phyloP scores from a whole-genome alignment of 2,797 vertebrate species.

The Chrosomus eos region DNA sequence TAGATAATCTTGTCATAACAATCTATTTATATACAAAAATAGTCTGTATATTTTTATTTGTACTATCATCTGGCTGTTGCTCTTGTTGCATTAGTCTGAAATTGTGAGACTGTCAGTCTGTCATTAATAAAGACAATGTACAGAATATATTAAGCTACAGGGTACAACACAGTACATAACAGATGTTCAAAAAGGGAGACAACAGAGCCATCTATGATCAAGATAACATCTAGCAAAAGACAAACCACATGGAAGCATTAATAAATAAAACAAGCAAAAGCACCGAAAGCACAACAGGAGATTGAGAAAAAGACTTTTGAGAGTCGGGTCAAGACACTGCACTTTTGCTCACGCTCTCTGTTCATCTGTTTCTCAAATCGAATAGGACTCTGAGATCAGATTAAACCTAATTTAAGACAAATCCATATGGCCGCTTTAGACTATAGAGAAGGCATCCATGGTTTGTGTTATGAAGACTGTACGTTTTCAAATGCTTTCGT shows the following conservation, averaged over 20 bases:
- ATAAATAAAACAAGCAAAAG: slow-evolving; percentile 33
- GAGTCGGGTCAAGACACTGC: slow-evolving; percentile 24
- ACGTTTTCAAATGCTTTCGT: not conserved
- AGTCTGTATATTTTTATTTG: slow-evolving; percentile 14
- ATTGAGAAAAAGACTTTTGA: slow-evolving; percentile 7
- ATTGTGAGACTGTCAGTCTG: not conserved
- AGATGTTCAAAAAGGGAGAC: slow-evolving; percentile 22
- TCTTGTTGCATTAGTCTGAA: not conserved
- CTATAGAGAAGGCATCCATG: slow-evolving; percentile 51
- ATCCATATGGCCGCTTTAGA: not conserved
- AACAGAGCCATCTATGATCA: slow-evolving; percentile 10
- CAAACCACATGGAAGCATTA: slow-evolving; percentile 34
- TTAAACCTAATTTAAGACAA: slow-evolving; percentile 25
- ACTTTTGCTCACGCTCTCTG: not conserved
- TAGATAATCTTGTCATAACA: not conserved
- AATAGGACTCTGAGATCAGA: slow-evolving; percentile 25
- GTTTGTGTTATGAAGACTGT: slow-evolving; percentile 35
- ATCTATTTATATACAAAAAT: slow-evolving; percentile 54
- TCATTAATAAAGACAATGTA: slow-evolving; percentile 11
- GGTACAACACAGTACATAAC: slow-evolving; percentile 50
- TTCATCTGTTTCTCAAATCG: slow-evolving; percentile 8
- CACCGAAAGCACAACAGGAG: slow-evolving; percentile 20
- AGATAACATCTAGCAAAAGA: slow-evolving; percentile 16
- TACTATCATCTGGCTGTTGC: not conserved
- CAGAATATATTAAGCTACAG: slow-evolving; percentile 22